These are phyloP conservation scores for Eucriotettix oculatus DNA, from an alignment of 2,888 invertebrate genomes.

Conservation along the genomic window DNA sequence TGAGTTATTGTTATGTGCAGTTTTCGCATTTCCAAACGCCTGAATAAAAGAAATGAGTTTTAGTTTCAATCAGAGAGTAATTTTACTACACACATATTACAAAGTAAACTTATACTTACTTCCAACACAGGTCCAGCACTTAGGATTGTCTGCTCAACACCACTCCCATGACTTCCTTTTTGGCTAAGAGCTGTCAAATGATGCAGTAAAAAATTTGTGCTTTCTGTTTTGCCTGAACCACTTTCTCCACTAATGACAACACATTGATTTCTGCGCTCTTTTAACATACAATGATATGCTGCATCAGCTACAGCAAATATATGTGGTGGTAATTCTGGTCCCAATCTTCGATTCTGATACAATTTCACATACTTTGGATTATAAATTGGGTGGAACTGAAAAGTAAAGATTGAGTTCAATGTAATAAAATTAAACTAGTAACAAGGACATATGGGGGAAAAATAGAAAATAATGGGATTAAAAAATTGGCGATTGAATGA, in stretches of 20 bases:
- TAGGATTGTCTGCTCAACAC: constrained; percentile 91
- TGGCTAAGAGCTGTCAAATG: constrained; percentile 89
- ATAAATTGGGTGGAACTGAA: constrained; percentile 85
- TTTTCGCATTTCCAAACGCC: constrained; percentile 98
- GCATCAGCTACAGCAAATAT: constrained; percentile 93
- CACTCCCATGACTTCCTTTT: constrained; percentile 84
- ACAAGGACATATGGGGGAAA: too few species aligned
- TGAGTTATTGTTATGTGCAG: constrained; percentile 93
- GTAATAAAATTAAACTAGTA: too few species aligned
- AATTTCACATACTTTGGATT: constrained; percentile 93
- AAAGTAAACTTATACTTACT: constrained; percentile 24
- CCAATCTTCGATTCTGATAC: constrained; percentile 82
- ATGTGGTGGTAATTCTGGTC: constrained; percentile 86
- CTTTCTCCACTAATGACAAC: constrained; percentile 92
- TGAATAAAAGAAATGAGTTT: constrained; percentile 17
- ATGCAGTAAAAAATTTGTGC: constrained; percentile 86
- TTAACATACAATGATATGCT: constrained; percentile 87
- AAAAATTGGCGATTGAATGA: too few species aligned
- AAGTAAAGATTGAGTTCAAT: constrained; percentile 15
- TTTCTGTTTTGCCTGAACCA: constrained; percentile 93
- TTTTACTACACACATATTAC: not conserved
- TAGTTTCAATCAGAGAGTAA: not conserved
- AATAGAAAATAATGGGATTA: too few species aligned
- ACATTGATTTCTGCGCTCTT: constrained; percentile 78
- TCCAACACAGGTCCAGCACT: constrained; percentile 92